A percentile compares a stretch with the other conserved stretches of the same genome.
Evolutionary conservation across 92 coral and sea anemone species (phyloP).

Genomic region (Blastomussa wellsi): DNA sequence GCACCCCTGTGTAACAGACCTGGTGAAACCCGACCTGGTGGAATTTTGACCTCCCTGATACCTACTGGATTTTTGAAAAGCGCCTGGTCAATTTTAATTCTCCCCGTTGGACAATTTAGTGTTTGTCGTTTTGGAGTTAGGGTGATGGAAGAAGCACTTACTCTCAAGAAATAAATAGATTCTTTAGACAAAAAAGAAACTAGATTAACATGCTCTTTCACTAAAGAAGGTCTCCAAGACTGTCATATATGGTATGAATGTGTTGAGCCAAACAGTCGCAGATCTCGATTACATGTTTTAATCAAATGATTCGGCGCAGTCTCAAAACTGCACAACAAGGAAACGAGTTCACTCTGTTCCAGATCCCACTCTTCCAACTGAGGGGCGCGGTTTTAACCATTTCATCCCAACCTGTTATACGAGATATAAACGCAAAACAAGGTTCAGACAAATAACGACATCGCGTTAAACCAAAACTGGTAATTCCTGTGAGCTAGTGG

Average conservation of each 20-base stretch:
- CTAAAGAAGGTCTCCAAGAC: neutral
- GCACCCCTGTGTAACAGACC: too few relatives aligned
- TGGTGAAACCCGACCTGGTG: too few relatives aligned
- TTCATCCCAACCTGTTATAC: slow-evolving; percentile 36
- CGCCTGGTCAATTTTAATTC: too few relatives aligned
- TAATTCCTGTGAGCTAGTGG: neutral
- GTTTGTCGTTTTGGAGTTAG: too few relatives aligned
- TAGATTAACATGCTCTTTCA: neutral
- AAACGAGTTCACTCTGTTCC: slow-evolving; percentile 4
- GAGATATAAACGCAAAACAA: slow-evolving; percentile 21
- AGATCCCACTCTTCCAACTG: slow-evolving; percentile 28
- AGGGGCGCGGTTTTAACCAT: slow-evolving; percentile 13
- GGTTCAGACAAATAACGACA: neutral
- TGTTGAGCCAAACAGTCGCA: slow-evolving; percentile 29
- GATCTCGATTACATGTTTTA: slow-evolving; percentile 5
- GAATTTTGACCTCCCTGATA: too few relatives aligned
- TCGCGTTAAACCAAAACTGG: neutral
- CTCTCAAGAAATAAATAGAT: neutral
- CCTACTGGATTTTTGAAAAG: too few relatives aligned
- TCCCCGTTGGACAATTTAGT: too few relatives aligned
- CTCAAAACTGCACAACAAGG: neutral
- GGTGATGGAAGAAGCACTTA: too few relatives aligned
- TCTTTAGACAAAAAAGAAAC: too few relatives aligned
- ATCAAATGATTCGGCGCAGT: neutral
- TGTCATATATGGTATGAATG: too few relatives aligned